Base-by-base conservation (phyloP, 2,888 invertebrate genomes). In the Protodeltote pygarga region DNA sequence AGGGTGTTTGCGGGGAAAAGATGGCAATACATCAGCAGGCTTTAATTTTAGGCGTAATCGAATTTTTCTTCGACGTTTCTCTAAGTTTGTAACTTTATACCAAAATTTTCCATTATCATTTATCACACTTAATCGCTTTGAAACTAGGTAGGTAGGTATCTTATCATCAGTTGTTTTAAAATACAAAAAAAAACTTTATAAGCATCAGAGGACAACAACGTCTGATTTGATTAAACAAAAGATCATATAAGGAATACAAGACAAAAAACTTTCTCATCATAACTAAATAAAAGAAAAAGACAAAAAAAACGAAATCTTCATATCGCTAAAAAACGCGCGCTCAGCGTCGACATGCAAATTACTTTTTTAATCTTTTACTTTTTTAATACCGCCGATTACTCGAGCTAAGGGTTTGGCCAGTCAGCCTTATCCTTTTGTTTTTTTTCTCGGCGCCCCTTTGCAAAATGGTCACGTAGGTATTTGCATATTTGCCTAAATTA, bases 381-480 rank as follows among this genome's bases (percentile, higher is more conserved):
- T 82, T 86, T 83, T 84, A 85, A 68, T 66, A 64, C 67, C 81
- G 75, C 81, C 86, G 86, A 88, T 88, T 87, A 85, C 63, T 58
- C 77, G 69, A 77, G 72, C 76, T 63, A 79, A 81, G 89, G 91
- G 89, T 88, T 89, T 82, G 87, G 79, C 81, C 84, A 79, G 81
- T 77, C 81, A 65, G 71, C 65, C 61, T 76, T 68, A 73, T 72
- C 62, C 79, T 82, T 81, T 89, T 87, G 85, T 89, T 88, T 90
- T 88, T 89, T 88, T 89, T 83, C 73, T 66, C 51, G 52, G 61
- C 72, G 75, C 83, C 85, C 87, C 83, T 88, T 85, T 69, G 86
- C 83, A 86, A 90, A 87, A 90, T 91, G 90, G 90, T 91, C 91
- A 91, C 91, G 91, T 90, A 81, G 72, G 46, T 63, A 91, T 91